A percentile compares a stretch with the other conserved stretches of the same genome.
Evolutionary conservation across 2,113 vertebrate genomes (phyloP).

Genomic region (Nesogale talazaci): DNA sequence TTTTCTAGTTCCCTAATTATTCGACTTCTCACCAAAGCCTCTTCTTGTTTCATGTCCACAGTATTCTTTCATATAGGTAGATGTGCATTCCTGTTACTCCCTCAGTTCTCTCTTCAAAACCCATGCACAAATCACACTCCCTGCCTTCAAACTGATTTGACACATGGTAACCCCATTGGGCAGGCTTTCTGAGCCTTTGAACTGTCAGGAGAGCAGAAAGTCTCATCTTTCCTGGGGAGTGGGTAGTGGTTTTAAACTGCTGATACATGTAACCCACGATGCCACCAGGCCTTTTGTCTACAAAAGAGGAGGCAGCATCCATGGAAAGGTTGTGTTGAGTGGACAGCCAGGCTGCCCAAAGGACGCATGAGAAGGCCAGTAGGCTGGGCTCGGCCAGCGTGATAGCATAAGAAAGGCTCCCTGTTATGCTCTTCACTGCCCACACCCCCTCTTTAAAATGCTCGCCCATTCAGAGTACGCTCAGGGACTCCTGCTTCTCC

Average conservation of each 20-base stretch:
- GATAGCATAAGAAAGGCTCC: not conserved
- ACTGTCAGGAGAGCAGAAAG: too few relatives aligned
- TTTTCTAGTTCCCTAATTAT: not conserved
- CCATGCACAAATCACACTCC: too few relatives aligned
- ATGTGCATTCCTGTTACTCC: not conserved
- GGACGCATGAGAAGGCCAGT: not conserved
- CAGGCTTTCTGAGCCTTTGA: too few relatives aligned
- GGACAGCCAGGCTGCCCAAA: not conserved
- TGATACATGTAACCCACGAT: too few relatives aligned
- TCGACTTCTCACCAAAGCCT: not conserved
- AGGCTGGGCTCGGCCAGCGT: not conserved
- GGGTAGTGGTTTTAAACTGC: too few relatives aligned
- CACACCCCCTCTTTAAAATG: not conserved
- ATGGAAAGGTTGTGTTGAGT: not conserved
- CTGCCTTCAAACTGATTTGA: too few relatives aligned
- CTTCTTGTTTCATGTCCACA: not conserved
- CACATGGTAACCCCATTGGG: too few relatives aligned
- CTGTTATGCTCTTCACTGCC: not conserved
- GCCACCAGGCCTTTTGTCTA: too few relatives aligned
- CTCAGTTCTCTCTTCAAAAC: not conserved
- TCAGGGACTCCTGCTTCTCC: not conserved
- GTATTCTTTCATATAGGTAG: not conserved
- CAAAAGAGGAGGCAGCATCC: not conserved
- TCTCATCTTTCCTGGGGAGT: too few relatives aligned
- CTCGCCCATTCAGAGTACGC: not conserved